Percentiles rank a stretch among this genome's conserved stretches.
These are phyloP conservation scores for Laticauda colubrina DNA, from an alignment of 2,113 vertebrate genomes.

Conservation along the genomic window DNA sequence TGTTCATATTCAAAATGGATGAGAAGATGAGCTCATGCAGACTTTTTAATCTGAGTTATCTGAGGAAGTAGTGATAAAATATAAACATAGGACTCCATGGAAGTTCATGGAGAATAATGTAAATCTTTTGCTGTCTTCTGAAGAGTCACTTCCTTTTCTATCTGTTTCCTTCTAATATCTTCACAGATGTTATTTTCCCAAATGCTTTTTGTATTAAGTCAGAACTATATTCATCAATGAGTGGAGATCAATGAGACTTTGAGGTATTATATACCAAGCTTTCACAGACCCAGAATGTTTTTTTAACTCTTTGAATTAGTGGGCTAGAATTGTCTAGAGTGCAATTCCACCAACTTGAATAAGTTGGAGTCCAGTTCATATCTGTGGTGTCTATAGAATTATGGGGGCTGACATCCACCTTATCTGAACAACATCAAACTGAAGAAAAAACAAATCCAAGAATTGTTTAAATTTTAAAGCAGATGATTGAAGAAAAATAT, in stretches of 20 bases:
- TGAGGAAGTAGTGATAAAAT: slow-evolving; percentile 74
- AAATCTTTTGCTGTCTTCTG: slow-evolving; percentile 74
- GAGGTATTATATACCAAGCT: slow-evolving; percentile 39
- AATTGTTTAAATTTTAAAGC: neutral
- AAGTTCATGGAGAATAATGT: slow-evolving; percentile 78
- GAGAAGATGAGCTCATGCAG: slow-evolving; percentile 66
- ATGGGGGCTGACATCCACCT: neutral
- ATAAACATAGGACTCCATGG: slow-evolving; percentile 74
- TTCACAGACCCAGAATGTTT: slow-evolving; percentile 19
- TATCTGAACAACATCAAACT: neutral
- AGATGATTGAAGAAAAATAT: neutral
- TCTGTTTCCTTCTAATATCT: slow-evolving; percentile 76
- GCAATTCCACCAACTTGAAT: neutral
- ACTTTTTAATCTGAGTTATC: slow-evolving; percentile 73
- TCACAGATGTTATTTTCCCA: slow-evolving; percentile 76
- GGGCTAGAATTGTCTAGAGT: slow-evolving; percentile 4
- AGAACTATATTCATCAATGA: slow-evolving; percentile 58
- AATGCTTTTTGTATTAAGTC: slow-evolving; percentile 70
- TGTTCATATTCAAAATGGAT: slow-evolving; percentile 57
- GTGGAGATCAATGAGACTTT: slow-evolving; percentile 42
- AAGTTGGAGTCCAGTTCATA: neutral
- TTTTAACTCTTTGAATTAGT: slow-evolving; percentile 15
- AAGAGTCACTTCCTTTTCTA: slow-evolving; percentile 76
- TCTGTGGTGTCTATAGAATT: neutral
- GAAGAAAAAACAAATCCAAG: neutral